Percentiles rank a stretch among this genome's conserved stretches.
Conservation (phyloP, 2,888 invertebrate genomes). For the Drosophila limbata region DNA sequence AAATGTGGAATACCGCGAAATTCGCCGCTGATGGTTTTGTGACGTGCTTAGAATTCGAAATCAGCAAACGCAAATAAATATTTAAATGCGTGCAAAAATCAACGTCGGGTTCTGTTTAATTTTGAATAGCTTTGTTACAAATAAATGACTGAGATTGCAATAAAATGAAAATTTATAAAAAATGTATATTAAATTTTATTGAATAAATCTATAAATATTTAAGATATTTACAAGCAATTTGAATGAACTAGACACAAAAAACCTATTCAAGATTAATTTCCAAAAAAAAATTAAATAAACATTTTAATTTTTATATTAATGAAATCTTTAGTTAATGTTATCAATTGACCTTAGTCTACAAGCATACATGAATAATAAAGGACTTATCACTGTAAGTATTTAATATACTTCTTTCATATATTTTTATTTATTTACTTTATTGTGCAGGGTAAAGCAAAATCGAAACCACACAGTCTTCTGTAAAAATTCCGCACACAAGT, state of each 20-base stretch:
- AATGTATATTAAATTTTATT: background rate
- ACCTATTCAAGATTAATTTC: background rate
- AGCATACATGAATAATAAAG: background rate
- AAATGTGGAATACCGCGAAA: conserved; percentile 48
- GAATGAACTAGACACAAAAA: background rate
- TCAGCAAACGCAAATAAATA: conserved; percentile 54
- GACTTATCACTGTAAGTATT: background rate
- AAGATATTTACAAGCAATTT: background rate
- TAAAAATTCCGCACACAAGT: conserved; percentile 20
- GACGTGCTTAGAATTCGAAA: conserved; percentile 71
- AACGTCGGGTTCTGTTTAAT: conserved; percentile 26
- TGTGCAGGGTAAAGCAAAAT: conserved; percentile 4
- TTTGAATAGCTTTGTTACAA: conserved; percentile 21
- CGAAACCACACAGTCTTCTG: conserved; percentile 14
- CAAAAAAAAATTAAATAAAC: background rate
- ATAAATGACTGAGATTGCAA: conserved; percentile 7
- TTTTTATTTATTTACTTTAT: conserved; percentile 7
- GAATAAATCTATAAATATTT: background rate
- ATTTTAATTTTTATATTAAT: too few relatives aligned
- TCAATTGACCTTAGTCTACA: background rate
- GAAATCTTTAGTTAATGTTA: too few relatives aligned
- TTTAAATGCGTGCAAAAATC: conserved; percentile 56
- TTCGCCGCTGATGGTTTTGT: conserved; percentile 59
- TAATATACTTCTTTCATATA: background rate
- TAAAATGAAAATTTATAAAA: background rate